phyloP scores from a whole-genome alignment of 2,888 invertebrate species.

The Ernsta delagoae region DNA sequence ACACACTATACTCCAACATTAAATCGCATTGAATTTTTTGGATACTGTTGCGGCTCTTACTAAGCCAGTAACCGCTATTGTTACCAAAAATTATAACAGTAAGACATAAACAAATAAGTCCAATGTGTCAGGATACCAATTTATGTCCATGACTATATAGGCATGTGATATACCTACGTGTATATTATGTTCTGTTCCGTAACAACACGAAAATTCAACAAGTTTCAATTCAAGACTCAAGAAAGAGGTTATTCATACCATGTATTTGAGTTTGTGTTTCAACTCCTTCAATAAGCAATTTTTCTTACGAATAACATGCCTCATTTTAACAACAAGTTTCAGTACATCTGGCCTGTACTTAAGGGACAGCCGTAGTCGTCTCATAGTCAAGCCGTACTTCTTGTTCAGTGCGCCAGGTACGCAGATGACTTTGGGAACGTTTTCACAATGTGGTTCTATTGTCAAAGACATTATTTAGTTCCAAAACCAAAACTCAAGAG shows the following conservation, averaged over 20 bases:
- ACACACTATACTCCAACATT: too few relatives aligned
- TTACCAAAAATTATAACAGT: too few relatives aligned
- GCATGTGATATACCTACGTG: too few relatives aligned
- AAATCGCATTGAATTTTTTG: too few relatives aligned
- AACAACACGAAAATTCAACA: too few relatives aligned
- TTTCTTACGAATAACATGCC: constrained; percentile 83
- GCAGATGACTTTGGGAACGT: not conserved
- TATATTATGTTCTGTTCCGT: too few relatives aligned
- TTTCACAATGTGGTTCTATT: constrained; percentile 10
- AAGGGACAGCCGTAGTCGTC: constrained; percentile 68
- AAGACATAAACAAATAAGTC: too few relatives aligned
- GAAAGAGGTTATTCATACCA: constrained; percentile 60
- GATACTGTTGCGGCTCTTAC: too few relatives aligned
- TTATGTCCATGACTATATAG: too few relatives aligned
- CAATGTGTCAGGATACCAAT: too few relatives aligned
- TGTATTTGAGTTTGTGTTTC: constrained; percentile 79
- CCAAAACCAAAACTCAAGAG: not conserved
- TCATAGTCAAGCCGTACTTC: constrained; percentile 49
- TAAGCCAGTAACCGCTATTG: too few relatives aligned
- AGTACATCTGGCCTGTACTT: constrained; percentile 85
- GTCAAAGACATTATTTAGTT: not conserved
- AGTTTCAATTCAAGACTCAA: not conserved
- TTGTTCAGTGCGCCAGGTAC: not conserved
- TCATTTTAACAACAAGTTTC: constrained; percentile 84
- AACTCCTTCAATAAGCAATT: constrained; percentile 84